Conservation (phyloP, 2,113 vertebrate species). For the Phylloscopus whistleri region DNA sequence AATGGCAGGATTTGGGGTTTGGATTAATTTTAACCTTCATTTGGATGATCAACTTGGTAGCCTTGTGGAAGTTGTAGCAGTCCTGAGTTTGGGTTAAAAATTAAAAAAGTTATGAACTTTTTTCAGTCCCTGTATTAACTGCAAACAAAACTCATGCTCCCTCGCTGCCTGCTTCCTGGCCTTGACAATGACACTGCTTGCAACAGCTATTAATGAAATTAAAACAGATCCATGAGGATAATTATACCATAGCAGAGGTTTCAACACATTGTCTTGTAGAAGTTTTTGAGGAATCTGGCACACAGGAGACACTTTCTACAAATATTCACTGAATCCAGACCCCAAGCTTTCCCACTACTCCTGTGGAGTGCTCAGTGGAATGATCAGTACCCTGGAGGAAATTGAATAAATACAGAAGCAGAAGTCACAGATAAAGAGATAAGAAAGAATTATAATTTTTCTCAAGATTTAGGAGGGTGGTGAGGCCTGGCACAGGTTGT, state of each 20-base stretch:
- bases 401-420: not conserved
- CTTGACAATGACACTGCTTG: not conserved
- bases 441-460: not conserved
- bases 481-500: not conserved
- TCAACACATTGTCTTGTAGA: not conserved
- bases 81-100: not conserved
- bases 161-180: not conserved
- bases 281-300: not conserved
- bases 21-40: not conserved
- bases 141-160: not conserved
- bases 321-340: not conserved
- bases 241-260: not conserved
- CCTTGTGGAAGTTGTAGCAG: not conserved
- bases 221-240: not conserved
- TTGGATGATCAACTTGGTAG: not conserved
- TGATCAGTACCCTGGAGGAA: not conserved
- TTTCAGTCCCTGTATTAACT: not conserved
- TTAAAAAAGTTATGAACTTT: not conserved
- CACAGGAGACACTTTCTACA: not conserved
- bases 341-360: not conserved
- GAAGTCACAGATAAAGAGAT: not conserved
- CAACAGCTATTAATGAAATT: not conserved
- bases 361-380: not conserved
- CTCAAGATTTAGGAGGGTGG: not conserved
- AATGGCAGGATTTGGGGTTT: not conserved